These are phyloP conservation scores for Holcopasites calliopsidis DNA, from an alignment of 1,140 invertebrate species.

Conservation along the genomic window DNA sequence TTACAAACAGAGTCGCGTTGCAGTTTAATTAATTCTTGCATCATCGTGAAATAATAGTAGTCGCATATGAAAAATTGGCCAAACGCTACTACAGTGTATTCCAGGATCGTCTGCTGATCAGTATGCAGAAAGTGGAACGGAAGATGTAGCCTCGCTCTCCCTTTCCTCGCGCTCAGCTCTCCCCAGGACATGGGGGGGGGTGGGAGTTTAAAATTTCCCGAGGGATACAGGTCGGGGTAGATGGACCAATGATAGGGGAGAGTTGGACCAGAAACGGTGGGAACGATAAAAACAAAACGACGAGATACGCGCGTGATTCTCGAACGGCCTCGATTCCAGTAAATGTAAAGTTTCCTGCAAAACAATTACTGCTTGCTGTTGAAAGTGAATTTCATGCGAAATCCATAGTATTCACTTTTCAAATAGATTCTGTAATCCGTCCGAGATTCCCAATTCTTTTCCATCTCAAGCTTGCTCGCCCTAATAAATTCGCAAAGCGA, in stretches of 20 bases:
- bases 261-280: background rate
- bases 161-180: background rate
- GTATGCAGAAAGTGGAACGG: constrained; percentile 23
- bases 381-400: background rate
- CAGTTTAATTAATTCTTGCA: background rate
- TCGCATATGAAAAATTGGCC: no score
- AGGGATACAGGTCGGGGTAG: constrained; percentile 9
- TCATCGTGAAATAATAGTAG: no score
- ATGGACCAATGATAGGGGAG: constrained; percentile 34
- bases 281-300: constrained; percentile 25
- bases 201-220: constrained; percentile 46
- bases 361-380: background rate
- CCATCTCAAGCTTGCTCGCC: no score
- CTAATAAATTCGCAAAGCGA: no score
- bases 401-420: no score
- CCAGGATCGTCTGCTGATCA: constrained; percentile 22
- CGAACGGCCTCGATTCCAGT: background rate
- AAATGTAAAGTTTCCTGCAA: background rate
- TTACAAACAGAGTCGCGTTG: background rate
- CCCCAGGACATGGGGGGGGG: background rate
- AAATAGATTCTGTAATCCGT: no score
- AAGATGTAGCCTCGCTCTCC: constrained; percentile 11
- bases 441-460: no score
- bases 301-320: constrained; percentile 19
- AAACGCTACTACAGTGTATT: background rate